Conservation (phyloP, 2,888 invertebrate genomes). For the Ormia ochracea region DNA sequence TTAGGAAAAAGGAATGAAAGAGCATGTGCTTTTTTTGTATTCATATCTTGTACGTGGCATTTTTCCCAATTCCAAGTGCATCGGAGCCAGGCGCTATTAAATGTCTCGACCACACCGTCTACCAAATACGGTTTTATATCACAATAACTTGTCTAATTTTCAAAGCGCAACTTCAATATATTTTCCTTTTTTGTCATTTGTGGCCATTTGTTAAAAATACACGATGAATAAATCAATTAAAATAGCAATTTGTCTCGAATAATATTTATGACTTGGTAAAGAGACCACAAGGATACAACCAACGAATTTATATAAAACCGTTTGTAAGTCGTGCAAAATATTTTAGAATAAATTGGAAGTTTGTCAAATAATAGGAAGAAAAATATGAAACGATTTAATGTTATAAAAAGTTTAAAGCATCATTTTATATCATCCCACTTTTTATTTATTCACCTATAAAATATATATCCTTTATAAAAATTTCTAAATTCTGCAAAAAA, state of each 20-base stretch:
- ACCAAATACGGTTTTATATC: background rate
- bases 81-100: constrained; percentile 29
- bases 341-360: no score
- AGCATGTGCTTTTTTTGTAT: background rate
- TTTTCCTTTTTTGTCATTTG: constrained; percentile 11
- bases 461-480: no score
- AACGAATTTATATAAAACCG: background rate
- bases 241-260: constrained; percentile 42
- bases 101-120: constrained; percentile 48
- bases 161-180: background rate
- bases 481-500: no score
- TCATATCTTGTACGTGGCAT: background rate
- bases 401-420: no score
- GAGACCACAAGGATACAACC: background rate
- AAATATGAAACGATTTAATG: no score
- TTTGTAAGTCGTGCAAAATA: no score
- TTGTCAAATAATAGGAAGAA: no score
- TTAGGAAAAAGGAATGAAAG: no score
- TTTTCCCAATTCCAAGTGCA: background rate
- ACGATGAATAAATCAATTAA: constrained; percentile 50
- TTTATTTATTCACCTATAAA: no score
- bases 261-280: constrained; percentile 34
- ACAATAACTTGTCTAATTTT: background rate
- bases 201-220: constrained; percentile 16
- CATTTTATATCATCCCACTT: no score